phyloP scores from a whole-genome alignment of 2,888 invertebrate species.

The Sarcophaga subvicina region DNA sequence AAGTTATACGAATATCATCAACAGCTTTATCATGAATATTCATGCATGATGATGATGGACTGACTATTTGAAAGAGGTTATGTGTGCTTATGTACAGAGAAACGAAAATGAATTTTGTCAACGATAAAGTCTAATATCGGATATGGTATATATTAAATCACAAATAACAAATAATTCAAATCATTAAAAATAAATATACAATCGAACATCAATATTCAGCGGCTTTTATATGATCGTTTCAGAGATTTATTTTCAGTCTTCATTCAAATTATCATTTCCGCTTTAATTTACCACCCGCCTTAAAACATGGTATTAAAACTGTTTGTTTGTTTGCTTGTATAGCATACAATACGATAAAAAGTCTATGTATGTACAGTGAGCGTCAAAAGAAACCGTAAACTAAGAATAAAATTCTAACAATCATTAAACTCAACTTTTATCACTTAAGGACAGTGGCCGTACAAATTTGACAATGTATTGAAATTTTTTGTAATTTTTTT shows the following conservation, averaged over 20 bases:
- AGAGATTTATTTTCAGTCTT: constrained; percentile 17
- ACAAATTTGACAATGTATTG: too few relatives aligned
- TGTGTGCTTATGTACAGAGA: background rate
- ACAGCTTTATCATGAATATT: constrained; percentile 36
- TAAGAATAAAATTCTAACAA: too few relatives aligned
- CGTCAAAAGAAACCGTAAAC: too few relatives aligned
- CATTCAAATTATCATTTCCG: constrained; percentile 75
- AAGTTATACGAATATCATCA: constrained; percentile 32
- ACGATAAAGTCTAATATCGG: background rate
- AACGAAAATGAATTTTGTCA: constrained; percentile 15
- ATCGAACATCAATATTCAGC: background rate
- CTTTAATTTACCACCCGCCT: constrained; percentile 77
- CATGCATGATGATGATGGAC: background rate
- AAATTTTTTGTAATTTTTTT: too few relatives aligned
- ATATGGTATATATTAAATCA: too few relatives aligned
- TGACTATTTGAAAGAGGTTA: background rate
- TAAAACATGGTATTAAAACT: constrained; percentile 7
- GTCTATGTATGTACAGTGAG: background rate
- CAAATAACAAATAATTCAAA: background rate
- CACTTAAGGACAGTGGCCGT: too few relatives aligned
- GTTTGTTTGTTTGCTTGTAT: background rate
- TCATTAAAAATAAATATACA: constrained; percentile 13
- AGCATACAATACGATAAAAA: background rate
- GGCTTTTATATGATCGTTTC: too few relatives aligned
- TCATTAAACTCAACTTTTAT: too few relatives aligned